phyloP scores from a whole-genome alignment of 2,888 invertebrate species.

The Seladonia tumulorum region DNA sequence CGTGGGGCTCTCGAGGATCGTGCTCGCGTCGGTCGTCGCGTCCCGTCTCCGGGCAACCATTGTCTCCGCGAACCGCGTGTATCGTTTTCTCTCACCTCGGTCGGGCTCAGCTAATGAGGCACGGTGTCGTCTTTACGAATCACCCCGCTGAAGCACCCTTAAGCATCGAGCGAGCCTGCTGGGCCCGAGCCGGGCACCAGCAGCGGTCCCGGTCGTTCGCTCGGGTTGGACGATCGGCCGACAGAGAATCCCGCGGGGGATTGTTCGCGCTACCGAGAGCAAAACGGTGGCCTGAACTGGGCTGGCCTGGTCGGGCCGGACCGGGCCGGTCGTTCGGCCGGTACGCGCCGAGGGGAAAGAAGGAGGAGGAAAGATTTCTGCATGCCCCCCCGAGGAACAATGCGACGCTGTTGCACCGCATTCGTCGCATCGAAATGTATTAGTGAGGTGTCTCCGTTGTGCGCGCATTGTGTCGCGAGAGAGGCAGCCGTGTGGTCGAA shows the following conservation, averaged over 20 bases:
- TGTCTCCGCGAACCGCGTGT: slow-evolving; percentile 47
- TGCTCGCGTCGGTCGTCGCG: not conserved
- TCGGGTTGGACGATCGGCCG: not conserved
- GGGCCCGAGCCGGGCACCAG: not conserved
- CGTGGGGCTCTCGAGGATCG: slow-evolving; percentile 19
- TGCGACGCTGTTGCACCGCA: slow-evolving; percentile 72
- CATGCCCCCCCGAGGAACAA: slow-evolving; percentile 67
- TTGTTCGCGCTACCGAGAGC: slow-evolving; percentile 48
- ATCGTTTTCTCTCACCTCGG: slow-evolving; percentile 56
- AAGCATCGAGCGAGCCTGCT: slow-evolving; percentile 51
- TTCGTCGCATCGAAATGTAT: slow-evolving; percentile 68
- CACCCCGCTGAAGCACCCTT: slow-evolving; percentile 65
- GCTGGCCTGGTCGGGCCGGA: not conserved
- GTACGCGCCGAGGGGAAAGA: slow-evolving; percentile 28
- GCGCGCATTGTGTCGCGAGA: slow-evolving; percentile 54
- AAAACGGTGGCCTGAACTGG: slow-evolving; percentile 29
- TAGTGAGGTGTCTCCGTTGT: slow-evolving; percentile 53
- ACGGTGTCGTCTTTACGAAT: slow-evolving; percentile 69
- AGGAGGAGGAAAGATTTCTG: slow-evolving; percentile 60
- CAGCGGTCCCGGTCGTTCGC: not conserved
- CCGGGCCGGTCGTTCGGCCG: not conserved
- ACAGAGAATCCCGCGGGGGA: slow-evolving; percentile 51
- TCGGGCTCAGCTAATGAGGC: slow-evolving; percentile 62
- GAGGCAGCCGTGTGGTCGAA: slow-evolving; percentile 41
- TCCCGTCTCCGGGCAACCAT: slow-evolving; percentile 48